Evolutionary conservation across 2,797 vertebrate species (phyloP), one percentile per base, ranked within the genome.

Genomic region (Onychomys leucogaster): DNA sequence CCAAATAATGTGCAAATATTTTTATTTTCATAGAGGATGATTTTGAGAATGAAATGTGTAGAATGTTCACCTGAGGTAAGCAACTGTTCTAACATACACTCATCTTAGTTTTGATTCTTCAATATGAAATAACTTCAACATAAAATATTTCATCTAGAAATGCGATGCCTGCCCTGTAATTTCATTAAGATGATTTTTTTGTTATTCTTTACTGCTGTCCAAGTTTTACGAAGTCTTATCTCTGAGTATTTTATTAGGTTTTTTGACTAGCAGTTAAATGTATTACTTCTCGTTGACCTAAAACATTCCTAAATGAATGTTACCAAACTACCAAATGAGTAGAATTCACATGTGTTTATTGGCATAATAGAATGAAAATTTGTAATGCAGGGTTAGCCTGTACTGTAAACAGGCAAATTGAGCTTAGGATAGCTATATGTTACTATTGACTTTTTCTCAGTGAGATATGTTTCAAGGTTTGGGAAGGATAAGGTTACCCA

Each of bases 201-300:
- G 97, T 94, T 43, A 55, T 77, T 12, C 78, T 81, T 87, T 95
- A 94, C 52, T 94, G 91, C 41, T 96, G 69, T 94, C 97, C 95
- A 98, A 97, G 65, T 97, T 96, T 97, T 97, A 96, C 97, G 96
- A 98, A 98, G 97, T 96, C 94, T 98, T 98, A 92, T 97, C 92
- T 97, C 95, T 95, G 78, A 97, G 61, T 90, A 96, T 97, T 98
- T 97, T 80, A 98, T 97, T 94, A 94, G 80, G 75, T 97, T 98
- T 89, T 97, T 98, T 96, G 71, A 93, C 82, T 96, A 86, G 90
- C 92, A 97, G 94, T 94, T 98, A 97, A 97, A 96, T 97, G 71
- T 91, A 65, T 21, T 84, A 87, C 71, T 88, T 97, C 96, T 97
- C 84, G 87, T 73, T 86, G 80, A 80, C 94, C 81, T 71, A 71